Conservation (phyloP, 2,113 vertebrate genomes). For the Vidua macroura region DNA sequence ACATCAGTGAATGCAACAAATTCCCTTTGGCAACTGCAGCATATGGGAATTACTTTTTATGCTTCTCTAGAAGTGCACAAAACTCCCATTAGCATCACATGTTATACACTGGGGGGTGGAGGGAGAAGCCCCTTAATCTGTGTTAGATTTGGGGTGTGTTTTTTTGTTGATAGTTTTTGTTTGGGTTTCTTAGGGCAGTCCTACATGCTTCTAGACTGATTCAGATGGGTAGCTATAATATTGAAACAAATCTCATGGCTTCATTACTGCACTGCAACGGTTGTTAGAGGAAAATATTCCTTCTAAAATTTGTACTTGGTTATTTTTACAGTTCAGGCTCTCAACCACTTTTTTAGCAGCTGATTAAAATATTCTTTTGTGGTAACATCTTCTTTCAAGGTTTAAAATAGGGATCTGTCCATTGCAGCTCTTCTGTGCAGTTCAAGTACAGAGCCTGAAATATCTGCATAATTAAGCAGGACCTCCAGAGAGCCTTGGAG, state of each 20-base stretch:
- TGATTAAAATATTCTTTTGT: not conserved
- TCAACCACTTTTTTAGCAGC: not conserved
- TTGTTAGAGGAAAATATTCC: not conserved
- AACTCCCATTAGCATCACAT: constrained; percentile 10
- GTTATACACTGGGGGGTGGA: not conserved
- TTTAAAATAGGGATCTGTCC: not conserved
- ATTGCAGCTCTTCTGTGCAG: not conserved
- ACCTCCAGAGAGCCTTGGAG: constrained; percentile 3
- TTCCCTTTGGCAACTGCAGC: constrained; percentile 53
- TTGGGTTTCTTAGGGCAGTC: not conserved
- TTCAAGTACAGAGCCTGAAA: not conserved
- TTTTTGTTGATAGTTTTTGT: not conserved
- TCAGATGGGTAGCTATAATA: not conserved
- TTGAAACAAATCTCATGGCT: not conserved
- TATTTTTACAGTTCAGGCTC: not conserved
- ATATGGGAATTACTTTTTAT: constrained; percentile 63
- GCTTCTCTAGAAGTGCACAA: constrained; percentile 29
- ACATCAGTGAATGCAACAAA: constrained; percentile 41
- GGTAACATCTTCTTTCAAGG: not conserved
- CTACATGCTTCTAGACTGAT: not conserved
- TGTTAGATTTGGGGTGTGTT: not conserved
- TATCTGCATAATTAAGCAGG: constrained; percentile 2
- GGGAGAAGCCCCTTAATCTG: not conserved
- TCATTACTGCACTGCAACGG: not conserved
- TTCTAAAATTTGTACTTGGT: not conserved